A percentile compares a stretch with the other conserved stretches of the same genome.
phyloP scores from a whole-genome alignment of 2,888 invertebrate species.

The Miltochrista miniata region DNA sequence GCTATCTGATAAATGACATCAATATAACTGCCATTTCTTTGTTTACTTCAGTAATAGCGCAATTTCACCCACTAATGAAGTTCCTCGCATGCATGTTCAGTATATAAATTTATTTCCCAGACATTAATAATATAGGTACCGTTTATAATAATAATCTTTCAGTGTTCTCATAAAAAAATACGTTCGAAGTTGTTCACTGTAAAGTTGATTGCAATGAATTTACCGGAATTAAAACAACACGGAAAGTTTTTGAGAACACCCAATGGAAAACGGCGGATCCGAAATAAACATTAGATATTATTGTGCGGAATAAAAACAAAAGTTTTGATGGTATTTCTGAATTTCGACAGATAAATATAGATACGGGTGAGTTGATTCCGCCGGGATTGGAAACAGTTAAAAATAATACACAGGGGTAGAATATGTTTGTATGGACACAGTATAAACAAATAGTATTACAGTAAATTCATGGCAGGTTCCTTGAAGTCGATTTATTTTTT shows the following conservation, averaged over 20 bases:
- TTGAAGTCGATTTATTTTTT: too few species aligned
- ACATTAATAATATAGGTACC: slow-evolving; percentile 9
- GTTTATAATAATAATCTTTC: slow-evolving; percentile 21
- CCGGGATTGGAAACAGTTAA: neutral
- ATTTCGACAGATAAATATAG: neutral
- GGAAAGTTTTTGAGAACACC: slow-evolving; percentile 8
- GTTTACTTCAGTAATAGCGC: too few species aligned
- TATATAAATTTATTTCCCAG: neutral
- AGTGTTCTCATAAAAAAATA: slow-evolving; percentile 25
- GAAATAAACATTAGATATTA: slow-evolving; percentile 14
- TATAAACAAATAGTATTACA: too few species aligned
- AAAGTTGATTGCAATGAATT: slow-evolving; percentile 31
- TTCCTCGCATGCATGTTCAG: neutral
- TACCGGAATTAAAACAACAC: slow-evolving; percentile 23
- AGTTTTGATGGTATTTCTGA: slow-evolving; percentile 11
- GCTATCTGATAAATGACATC: too few species aligned
- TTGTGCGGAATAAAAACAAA: slow-evolving; percentile 11
- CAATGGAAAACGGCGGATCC: slow-evolving; percentile 10
- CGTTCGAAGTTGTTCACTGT: slow-evolving; percentile 20
- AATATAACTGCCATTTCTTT: too few species aligned
- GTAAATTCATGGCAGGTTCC: too few species aligned
- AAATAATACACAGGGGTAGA: neutral
- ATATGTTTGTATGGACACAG: neutral
- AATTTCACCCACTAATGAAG: too few species aligned
- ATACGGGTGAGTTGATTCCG: neutral